Conservation (phyloP, 2,113 vertebrate species). For the Hypanus sabinus region DNA sequence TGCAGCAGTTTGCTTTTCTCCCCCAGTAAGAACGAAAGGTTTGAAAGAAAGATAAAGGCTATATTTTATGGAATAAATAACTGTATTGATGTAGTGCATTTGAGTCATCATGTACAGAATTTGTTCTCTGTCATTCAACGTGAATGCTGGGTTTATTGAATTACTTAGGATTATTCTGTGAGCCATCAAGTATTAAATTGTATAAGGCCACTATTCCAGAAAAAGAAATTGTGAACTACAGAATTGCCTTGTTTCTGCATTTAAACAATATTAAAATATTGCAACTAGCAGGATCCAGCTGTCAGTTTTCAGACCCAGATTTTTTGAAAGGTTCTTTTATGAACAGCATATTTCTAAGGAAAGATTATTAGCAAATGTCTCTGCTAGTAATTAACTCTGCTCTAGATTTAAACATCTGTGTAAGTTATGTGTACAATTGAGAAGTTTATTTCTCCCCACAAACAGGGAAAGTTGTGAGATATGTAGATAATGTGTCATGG, state of each 20-base stretch:
- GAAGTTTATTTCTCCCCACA: background rate
- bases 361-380: background rate
- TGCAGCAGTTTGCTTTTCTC: background rate
- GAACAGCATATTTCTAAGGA: background rate
- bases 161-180: background rate
- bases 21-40: background rate
- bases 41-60: background rate
- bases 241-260: background rate
- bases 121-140: background rate
- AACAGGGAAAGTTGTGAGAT: no score
- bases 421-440: background rate
- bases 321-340: background rate
- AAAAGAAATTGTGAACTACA: background rate
- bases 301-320: background rate
- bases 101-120: background rate
- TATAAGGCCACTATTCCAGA: background rate
- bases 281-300: background rate
- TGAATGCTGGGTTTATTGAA: background rate
- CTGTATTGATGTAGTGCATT: background rate
- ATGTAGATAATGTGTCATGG: background rate
- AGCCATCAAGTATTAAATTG: background rate
- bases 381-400: background rate
- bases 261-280: background rate
- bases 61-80: constrained; percentile 1
- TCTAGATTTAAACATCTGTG: background rate